These are phyloP conservation scores for Tenebrosternarchus preto DNA, from an alignment of 2,113 vertebrate genomes.

Conservation along the genomic window DNA sequence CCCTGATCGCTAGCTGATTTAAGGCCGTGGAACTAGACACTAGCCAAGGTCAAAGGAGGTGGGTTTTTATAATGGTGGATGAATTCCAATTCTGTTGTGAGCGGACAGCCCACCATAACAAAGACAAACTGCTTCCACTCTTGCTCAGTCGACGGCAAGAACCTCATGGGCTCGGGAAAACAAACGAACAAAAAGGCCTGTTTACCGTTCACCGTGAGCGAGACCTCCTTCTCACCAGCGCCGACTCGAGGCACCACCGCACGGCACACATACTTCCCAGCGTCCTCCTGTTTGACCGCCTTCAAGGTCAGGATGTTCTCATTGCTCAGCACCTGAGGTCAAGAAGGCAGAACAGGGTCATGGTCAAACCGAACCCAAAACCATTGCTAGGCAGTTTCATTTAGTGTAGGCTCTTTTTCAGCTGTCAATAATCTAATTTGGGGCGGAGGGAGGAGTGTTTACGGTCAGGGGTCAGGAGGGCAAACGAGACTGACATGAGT, in stretches of 20 bases:
- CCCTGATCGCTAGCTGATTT: conserved; percentile 46
- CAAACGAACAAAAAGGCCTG: too few species aligned
- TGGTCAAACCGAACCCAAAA: conserved; percentile 36
- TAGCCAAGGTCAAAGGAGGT: conserved; percentile 28
- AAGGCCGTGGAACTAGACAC: neutral
- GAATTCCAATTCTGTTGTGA: neutral
- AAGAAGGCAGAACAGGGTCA: conserved; percentile 50
- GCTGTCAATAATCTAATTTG: conserved; percentile 82
- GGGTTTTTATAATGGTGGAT: conserved; percentile 3
- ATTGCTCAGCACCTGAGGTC: conserved; percentile 90
- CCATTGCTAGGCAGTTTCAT: conserved; percentile 54
- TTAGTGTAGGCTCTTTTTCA: conserved; percentile 69
- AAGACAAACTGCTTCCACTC: conserved; percentile 1
- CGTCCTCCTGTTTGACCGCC: conserved; percentile 92
- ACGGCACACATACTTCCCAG: conserved; percentile 94
- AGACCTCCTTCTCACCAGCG: conserved; percentile 90
- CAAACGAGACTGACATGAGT: conserved; percentile 45
- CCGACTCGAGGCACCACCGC: conserved; percentile 94
- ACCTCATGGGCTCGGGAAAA: neutral
- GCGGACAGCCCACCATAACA: conserved; percentile 11
- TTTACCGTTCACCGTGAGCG: conserved; percentile 94
- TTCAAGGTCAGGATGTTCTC: conserved; percentile 92
- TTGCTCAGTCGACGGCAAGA: neutral
- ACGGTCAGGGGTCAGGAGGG: conserved; percentile 63
- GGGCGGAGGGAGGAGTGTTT: conserved; percentile 54